Base-by-base conservation (phyloP, 1,140 invertebrate species). In the Ganaspis sp. region DNA sequence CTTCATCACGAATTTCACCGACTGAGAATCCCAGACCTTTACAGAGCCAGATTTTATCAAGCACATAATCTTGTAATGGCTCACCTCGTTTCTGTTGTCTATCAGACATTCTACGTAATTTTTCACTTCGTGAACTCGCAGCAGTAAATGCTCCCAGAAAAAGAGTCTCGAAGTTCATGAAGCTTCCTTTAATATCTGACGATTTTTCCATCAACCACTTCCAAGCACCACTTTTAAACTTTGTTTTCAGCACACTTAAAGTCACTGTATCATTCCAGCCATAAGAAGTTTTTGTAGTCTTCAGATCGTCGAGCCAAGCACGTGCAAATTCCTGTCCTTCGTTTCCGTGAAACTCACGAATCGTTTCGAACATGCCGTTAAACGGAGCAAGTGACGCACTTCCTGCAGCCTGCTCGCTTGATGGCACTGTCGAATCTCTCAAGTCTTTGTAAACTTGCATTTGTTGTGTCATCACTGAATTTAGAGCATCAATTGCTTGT, bases 41-140 rank as follows among this genome's bases (percentile, higher is more conserved):
- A 38, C 79, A 73, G 0, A 77, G 34, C 79, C 75, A 77, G 6
- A 80, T 26, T 64, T 80, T 80, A 19, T 80, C 79, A 23, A 76
- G 42, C 17, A 76, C 72, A 40, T 77, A 80, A n/a, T 80, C 75
- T 12, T 58, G n/a, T 4, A 74, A 0, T 0, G 6, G 21, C 38
- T 80, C 75, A 6, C 26, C 23, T 12, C 4, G 2, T 9, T 1
- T 11, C 69, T 76, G 75, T 9, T 70, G 12, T 9, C 75, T 12
- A 12, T 45, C 17, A 1, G n/a, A 17, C 75, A 80, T 77, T 6
- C 0, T 9, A 19, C 42, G 71, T 4, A 72, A 34, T 42, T 77
- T 74, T n/a, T 73, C 53, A 54, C 40, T 42, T 12, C 26, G 11
- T 5, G 54, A 58, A 19, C 40, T 23, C 19, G 4, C 17, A 4